Conservation (phyloP, 1,140 invertebrate species). For the Bombus superbus region DNA sequence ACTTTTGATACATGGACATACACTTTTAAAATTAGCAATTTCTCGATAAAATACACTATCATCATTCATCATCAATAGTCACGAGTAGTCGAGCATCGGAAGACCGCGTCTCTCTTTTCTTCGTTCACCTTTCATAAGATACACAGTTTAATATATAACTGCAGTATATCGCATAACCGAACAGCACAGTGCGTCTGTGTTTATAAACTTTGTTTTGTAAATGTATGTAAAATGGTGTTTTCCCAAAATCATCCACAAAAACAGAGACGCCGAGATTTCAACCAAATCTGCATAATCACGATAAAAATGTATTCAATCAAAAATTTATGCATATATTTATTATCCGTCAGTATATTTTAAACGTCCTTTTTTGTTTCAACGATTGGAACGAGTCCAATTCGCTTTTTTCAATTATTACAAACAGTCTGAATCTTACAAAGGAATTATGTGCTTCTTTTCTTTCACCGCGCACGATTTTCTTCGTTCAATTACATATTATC, state of each 20-base stretch:
- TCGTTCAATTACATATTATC: neutral
- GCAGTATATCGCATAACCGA: slow-evolving; percentile 28
- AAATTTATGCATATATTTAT: slow-evolving; percentile 11
- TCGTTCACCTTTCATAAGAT: slow-evolving; percentile 40
- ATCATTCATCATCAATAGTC: slow-evolving; percentile 44
- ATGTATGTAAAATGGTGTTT: slow-evolving; percentile 1
- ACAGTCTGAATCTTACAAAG: slow-evolving; percentile 4
- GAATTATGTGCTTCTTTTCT: neutral
- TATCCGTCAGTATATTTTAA: slow-evolving; percentile 20
- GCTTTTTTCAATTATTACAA: neutral
- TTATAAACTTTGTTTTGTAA: neutral
- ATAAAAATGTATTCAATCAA: slow-evolving; percentile 34
- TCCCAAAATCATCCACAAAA: slow-evolving; percentile 31
- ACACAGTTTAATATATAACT: slow-evolving; percentile 41
- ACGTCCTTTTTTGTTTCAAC: slow-evolving; percentile 6
- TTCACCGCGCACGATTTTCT: slow-evolving; percentile 36
- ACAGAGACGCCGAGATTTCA: slow-evolving; percentile 33
- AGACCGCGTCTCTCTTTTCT: slow-evolving; percentile 50
- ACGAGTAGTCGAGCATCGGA: slow-evolving; percentile 58
- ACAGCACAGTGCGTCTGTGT: slow-evolving; percentile 8
- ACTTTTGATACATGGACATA: slow-evolving; percentile 64
- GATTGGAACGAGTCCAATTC: slow-evolving; percentile 6
- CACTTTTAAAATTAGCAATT: slow-evolving; percentile 62
- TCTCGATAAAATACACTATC: slow-evolving; percentile 64
- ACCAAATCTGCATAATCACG: slow-evolving; percentile 24